A percentile compares a stretch with the other conserved stretches of the same genome.
Evolutionary conservation across 1,140 invertebrate species (phyloP).

Genomic region (Trachymyrmex septentrionalis): DNA sequence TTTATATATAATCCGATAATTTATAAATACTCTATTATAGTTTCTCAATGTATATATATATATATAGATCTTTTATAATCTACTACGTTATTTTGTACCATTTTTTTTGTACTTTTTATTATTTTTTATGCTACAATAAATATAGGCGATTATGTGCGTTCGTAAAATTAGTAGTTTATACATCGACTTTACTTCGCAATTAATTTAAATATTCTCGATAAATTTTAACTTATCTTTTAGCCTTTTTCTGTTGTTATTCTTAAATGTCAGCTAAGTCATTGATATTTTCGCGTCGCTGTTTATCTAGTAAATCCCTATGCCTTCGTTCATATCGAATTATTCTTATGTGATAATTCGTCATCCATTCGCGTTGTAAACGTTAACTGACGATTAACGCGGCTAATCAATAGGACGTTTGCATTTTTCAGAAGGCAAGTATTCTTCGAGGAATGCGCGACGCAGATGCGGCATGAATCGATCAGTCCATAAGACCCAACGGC

Average conservation of each 20-base stretch:
- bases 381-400: background rate
- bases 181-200: background rate
- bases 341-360: background rate
- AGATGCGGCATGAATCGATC: constrained; percentile 4
- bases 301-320: background rate
- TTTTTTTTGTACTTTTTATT: constrained; percentile 27
- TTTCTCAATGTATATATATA: constrained; percentile 8
- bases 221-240: background rate
- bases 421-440: constrained; percentile 66
- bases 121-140: constrained; percentile 9
- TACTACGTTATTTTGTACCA: background rate
- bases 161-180: background rate
- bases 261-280: background rate
- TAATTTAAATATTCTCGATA: background rate
- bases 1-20: background rate
- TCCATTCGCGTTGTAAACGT: background rate
- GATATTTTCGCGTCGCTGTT: background rate
- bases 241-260: background rate
- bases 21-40: no score
- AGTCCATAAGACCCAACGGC: constrained; percentile 18
- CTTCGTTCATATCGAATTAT: background rate
- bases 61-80: background rate
- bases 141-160: background rate
- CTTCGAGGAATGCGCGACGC: background rate
- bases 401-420: constrained; percentile 58